These are phyloP conservation scores for Boulengeromyrus knoepffleri DNA, from an alignment of 2,113 vertebrate genomes.

Conservation along the genomic window DNA sequence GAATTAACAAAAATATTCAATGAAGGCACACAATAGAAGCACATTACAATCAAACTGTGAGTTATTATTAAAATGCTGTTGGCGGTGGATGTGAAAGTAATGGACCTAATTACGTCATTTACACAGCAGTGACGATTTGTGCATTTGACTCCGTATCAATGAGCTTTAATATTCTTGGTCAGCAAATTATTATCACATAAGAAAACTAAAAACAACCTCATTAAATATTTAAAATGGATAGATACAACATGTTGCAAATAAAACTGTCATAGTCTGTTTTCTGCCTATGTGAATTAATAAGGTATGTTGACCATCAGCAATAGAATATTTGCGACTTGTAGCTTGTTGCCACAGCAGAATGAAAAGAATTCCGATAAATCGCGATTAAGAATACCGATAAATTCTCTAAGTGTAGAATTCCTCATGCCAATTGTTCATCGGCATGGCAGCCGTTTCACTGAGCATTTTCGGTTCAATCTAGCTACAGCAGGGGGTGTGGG, in stretches of 20 bases:
- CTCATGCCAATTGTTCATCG: background rate
- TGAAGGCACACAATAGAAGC: background rate
- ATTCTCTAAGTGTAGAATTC: background rate
- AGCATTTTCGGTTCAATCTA: background rate
- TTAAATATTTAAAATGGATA: background rate
- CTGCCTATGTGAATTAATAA: background rate
- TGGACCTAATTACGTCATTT: background rate
- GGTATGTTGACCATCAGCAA: background rate
- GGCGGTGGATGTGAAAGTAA: background rate
- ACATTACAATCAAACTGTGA: background rate
- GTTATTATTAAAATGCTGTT: background rate
- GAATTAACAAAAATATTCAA: conserved; percentile 7
- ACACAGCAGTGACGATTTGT: background rate
- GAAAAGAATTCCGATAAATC: background rate
- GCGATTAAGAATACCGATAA: too few species aligned
- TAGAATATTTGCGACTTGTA: background rate
- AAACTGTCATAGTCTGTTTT: background rate
- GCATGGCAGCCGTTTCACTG: background rate
- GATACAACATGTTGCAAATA: background rate
- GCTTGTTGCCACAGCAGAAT: background rate
- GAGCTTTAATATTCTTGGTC: background rate
- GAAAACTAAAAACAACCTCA: background rate
- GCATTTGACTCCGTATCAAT: background rate
- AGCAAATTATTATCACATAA: background rate
- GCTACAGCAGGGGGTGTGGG: background rate